phyloP scores from a whole-genome alignment of 2,888 invertebrate genomes.

The Chesias legatella region DNA sequence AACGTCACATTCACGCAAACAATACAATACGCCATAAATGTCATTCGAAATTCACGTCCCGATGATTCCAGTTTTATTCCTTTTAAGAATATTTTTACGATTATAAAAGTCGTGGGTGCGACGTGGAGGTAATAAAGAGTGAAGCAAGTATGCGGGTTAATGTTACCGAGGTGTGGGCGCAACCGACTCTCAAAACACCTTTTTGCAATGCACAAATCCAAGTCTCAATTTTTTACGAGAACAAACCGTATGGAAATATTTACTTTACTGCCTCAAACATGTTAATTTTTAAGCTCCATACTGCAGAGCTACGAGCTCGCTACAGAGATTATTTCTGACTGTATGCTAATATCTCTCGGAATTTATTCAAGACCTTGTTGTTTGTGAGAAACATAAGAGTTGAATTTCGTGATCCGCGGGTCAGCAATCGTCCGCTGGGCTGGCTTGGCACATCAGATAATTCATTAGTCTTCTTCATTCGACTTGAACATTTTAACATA shows the following conservation, averaged over 20 bases:
- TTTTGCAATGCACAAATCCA: constrained; percentile 54
- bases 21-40: constrained; percentile 57
- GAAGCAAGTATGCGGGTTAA: constrained; percentile 43
- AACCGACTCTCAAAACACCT: constrained; percentile 34
- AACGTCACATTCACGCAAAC: constrained; percentile 54
- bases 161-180: constrained; percentile 50
- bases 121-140: constrained; percentile 45
- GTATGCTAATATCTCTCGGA: constrained; percentile 34
- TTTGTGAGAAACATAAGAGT: constrained; percentile 23
- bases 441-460: constrained; percentile 42
- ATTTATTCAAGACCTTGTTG: constrained; percentile 18
- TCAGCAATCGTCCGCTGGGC: constrained; percentile 36
- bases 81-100: constrained; percentile 37
- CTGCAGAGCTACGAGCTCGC: constrained; percentile 28
- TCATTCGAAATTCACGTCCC: constrained; percentile 44
- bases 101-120: constrained; percentile 22
- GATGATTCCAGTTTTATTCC: constrained; percentile 34
- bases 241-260: constrained; percentile 52
- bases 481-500: constrained; percentile 41
- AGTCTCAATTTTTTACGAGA: constrained; percentile 52
- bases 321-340: constrained; percentile 47
- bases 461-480: constrained; percentile 36
- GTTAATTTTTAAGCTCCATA: constrained; percentile 38
- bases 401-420: constrained; percentile 38
- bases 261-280: constrained; percentile 40